phyloP scores from a whole-genome alignment of 2,113 vertebrate species.

The Hystrix brachyura region DNA sequence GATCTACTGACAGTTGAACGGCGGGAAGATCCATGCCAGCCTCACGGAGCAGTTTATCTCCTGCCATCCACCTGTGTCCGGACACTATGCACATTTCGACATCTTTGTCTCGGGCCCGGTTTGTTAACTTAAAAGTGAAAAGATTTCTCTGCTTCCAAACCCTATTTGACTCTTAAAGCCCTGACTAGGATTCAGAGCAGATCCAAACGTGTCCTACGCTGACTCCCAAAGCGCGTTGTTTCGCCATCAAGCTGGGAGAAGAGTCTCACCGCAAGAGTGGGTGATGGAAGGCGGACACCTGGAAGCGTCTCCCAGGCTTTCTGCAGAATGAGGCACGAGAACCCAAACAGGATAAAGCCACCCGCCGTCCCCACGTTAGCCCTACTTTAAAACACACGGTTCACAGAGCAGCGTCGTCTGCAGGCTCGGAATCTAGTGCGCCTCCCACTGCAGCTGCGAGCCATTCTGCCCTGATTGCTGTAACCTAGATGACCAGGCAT shows the following conservation, averaged over 20 bases:
- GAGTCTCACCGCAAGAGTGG: constrained; percentile 1
- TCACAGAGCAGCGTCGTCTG: constrained; percentile 20
- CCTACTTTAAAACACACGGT: constrained; percentile 1
- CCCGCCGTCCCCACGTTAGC: not conserved
- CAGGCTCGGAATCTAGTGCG: not conserved
- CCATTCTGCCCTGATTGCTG: constrained; percentile 79
- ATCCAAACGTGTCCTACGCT: constrained; percentile 27
- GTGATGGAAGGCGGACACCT: constrained; percentile 44
- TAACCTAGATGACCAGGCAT: constrained; percentile 78
- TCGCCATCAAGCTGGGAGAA: not conserved
- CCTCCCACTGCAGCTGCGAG: constrained; percentile 32
- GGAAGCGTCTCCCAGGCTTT: not conserved
- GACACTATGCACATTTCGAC: not conserved
- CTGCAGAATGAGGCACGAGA: not conserved
- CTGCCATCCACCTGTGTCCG: not conserved
- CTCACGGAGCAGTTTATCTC: not conserved
- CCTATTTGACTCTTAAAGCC: constrained; percentile 55
- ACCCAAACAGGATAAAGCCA: not conserved
- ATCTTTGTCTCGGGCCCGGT: not conserved
- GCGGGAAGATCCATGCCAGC: not conserved
- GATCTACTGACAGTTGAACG: not conserved
- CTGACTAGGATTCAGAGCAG: constrained; percentile 34
- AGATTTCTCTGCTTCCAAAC: not conserved
- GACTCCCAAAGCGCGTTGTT: not conserved
- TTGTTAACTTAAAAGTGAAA: constrained; percentile 55